Base-by-base conservation (phyloP, 1,140 invertebrate genomes). In the Panulirus ornatus region DNA sequence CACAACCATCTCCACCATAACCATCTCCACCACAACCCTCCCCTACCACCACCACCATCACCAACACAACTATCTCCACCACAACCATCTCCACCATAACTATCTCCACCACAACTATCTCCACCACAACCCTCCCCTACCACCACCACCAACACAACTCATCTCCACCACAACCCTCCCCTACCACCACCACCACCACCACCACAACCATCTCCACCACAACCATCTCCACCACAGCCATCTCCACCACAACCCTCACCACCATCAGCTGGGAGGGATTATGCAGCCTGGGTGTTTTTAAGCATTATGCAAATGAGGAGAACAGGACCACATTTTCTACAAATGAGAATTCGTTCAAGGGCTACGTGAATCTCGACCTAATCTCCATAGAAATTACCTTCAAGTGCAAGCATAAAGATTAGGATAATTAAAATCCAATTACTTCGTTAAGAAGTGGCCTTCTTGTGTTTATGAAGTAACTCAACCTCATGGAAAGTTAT, bases 381-480 rank as follows among this genome's bases (percentile, higher is more conserved):
- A 58, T 58, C 54, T 58, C 54, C 54, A 58, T 58, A 58, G 54
- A 58, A 58, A 58, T 58, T 58, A 58, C 54, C 22, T 0, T 22
- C 5, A 58, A 58, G 19, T 22, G 54, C 11, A 5, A 22, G 22
- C 54, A 22, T 58, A 58, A 58, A 58, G 54, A 58, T 22, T 22
- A 19, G 54, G 22, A 58, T 58, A 58, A 58, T 58, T 58, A 58
- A 58, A 58, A 58, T 58, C 54, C 54, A 14, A 58, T 58, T 58
- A 58, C 3, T 19, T 58, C 16, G 54, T 58, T 58, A 19, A 58
- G 19, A 22, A 16, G 44, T 11, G 8, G 16, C 44, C 44, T 47
- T 0, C 44, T n/a, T n/a, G n/a, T n/a, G n/a, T n/a, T n/a, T n/a
- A n/a, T n/a, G n/a, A n/a, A n/a, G n/a, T n/a, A n/a, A n/a, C n/a